Percentiles rank a stretch among this genome's conserved stretches.
phyloP scores from a whole-genome alignment of 2,113 vertebrate species.

The Arizona elegans region DNA sequence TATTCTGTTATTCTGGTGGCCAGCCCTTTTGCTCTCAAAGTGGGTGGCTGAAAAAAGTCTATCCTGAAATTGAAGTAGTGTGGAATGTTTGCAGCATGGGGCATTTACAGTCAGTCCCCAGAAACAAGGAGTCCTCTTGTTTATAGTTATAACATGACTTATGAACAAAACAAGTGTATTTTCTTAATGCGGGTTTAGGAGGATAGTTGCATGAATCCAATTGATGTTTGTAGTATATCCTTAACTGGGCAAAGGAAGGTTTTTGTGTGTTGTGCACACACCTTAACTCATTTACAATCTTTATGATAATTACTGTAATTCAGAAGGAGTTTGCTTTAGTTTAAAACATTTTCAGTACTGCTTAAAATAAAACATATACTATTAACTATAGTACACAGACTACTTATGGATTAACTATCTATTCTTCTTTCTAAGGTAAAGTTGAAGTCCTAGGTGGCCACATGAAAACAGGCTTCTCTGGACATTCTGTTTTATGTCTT shows the following conservation, averaged over 20 bases:
- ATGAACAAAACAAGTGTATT: neutral
- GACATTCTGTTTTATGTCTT: neutral
- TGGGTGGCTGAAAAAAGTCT: neutral
- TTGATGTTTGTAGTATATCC: neutral
- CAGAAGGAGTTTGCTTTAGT: neutral
- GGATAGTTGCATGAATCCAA: neutral
- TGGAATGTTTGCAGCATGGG: neutral
- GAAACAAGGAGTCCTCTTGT: neutral
- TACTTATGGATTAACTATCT: neutral
- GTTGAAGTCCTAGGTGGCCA: neutral
- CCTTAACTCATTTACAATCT: neutral
- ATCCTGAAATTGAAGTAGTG: neutral
- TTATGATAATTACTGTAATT: neutral
- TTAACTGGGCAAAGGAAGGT: neutral
- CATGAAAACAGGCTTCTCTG: neutral
- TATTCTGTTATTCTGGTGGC: neutral
- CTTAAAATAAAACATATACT: neutral
- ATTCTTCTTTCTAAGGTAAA: neutral
- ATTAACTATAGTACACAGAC: neutral
- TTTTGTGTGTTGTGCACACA: neutral
- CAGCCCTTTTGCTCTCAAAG: neutral
- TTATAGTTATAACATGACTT: neutral
- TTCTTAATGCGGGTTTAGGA: neutral
- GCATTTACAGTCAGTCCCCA: neutral
- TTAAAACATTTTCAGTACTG: neutral